Evolutionary conservation across 2,888 invertebrate genomes (phyloP).

Genomic region (Pyrrhia umbra): DNA sequence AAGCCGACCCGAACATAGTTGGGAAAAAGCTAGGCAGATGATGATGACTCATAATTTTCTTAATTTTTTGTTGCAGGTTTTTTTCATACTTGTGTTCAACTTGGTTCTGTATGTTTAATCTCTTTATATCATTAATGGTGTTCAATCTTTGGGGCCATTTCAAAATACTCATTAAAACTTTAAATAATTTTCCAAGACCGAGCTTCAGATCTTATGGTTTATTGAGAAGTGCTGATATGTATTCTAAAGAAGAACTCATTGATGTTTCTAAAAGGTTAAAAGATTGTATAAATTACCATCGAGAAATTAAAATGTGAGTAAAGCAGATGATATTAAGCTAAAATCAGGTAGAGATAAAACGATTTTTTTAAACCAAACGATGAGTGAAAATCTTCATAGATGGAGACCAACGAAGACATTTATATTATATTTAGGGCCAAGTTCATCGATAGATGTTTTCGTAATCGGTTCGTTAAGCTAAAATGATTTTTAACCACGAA

Average conservation of each 20-base stretch:
- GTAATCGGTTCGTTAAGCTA: no score
- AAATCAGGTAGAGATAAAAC: not conserved
- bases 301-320: conserved; percentile 53
- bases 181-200: conserved; percentile 56
- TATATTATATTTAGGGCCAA: no score
- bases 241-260: conserved; percentile 33
- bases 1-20: no score
- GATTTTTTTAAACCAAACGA: no score
- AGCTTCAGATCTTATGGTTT: no score
- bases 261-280: conserved; percentile 30
- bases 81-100: conserved; percentile 16
- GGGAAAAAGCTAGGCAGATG: no score
- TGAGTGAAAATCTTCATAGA: no score
- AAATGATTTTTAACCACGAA: no score
- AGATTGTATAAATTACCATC: conserved; percentile 50
- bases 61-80: conserved; percentile 26
- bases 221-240: no score
- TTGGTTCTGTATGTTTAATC: conserved; percentile 53
- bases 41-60: no score
- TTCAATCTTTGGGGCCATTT: conserved; percentile 63
- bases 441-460: no score
- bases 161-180: conserved; percentile 53
- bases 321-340: not conserved
- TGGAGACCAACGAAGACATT: no score
- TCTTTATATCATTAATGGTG: conserved; percentile 53